Evolutionary conservation across 2,113 vertebrate species (phyloP), one percentile per base, ranked within the genome.

Genomic region (Paradisaea rubra): DNA sequence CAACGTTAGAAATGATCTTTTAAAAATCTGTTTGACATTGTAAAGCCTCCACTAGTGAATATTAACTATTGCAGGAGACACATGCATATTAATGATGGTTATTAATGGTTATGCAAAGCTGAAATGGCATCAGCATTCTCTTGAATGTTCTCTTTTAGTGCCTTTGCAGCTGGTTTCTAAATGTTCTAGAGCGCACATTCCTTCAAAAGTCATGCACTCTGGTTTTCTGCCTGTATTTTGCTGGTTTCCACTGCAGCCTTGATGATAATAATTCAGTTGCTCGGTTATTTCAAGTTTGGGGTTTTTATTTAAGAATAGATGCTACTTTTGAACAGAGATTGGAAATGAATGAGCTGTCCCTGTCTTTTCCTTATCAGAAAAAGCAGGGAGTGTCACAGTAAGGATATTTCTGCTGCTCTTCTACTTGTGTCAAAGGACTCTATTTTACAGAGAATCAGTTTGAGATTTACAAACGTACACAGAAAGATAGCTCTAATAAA

Each of bases 401-500:
- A 88, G 30, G 24, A 63, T 61, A 82, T 65, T 70, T 30, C 74
- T 89, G 47, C 47, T 73, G 76, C 35, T 81, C 41, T 84, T 53
- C 17, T 17, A 10, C 12, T 88, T 91, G 12, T 95, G 81, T 59
- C 21, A 93, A 68, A 94, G 39, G 15, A 47, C 45, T 83, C 25
- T 70, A 0, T 70, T 71, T 92, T 77, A 30, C 15, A 68, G n/a
- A 71, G 17, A 52, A 78, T 65, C 42, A 63, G 13, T 9, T 90
- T 83, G n/a, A 84, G 16, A 64, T 53, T 84, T 52, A 53, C 61
- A 94, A 86, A 35, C 20, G 39, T 71, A 59, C 42, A 49, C 33
- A 77, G 42, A 80, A 88, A 81, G 24, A 45, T 44, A 47, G 37
- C 68, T 93, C 37, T 85, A 93, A 93, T 69, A 97, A 95, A 96